Evolutionary conservation across 2,113 vertebrate species (phyloP).

Genomic region (Ammodytes marinus): DNA sequence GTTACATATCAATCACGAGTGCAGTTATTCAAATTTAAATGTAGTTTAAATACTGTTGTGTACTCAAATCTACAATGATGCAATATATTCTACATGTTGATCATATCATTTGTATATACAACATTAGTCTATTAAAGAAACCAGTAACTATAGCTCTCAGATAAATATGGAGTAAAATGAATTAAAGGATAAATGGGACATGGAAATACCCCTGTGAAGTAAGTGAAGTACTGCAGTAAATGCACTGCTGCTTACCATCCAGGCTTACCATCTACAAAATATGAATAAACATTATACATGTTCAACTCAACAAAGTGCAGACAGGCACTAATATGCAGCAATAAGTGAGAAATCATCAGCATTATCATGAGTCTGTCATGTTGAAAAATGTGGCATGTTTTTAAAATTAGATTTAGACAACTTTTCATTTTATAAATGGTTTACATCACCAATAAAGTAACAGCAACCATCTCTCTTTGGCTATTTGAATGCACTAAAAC

Average conservation of each 20-base stretch:
- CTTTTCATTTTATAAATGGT: constrained; percentile 46
- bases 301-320: constrained; percentile 10
- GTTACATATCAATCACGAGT: neutral
- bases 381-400: constrained; percentile 29
- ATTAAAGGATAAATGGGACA: neutral
- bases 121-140: neutral
- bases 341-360: constrained; percentile 27
- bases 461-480: constrained; percentile 42
- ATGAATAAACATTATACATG: neutral
- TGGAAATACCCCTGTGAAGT: neutral
- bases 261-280: neutral
- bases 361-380: constrained; percentile 4
- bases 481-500: constrained; percentile 24
- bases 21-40: neutral
- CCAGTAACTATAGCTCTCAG: neutral
- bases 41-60: neutral
- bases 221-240: neutral
- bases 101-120: neutral
- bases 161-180: neutral
- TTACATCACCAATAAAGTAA: constrained; percentile 50
- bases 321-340: neutral
- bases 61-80: neutral
- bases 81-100: neutral
- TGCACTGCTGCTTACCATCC: constrained; percentile 1
- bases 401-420: constrained; percentile 47